Evolutionary conservation across 2,888 invertebrate genomes (phyloP).

Genomic region (Agrypnus murinus): DNA sequence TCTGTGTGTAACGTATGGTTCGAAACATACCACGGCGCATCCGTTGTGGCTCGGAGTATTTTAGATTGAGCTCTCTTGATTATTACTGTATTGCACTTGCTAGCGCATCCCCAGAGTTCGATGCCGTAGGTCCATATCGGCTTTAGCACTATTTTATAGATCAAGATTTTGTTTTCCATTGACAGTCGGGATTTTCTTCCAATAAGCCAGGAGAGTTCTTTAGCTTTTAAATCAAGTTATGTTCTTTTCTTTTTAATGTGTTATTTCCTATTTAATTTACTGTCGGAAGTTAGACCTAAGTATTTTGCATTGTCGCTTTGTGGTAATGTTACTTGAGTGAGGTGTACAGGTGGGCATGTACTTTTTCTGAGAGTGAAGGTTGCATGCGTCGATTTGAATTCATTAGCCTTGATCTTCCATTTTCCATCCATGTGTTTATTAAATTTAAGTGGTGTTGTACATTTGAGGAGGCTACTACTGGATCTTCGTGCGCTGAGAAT

Average conservation of each 20-base stretch:
- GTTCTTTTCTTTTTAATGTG: background rate
- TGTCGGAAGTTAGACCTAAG: background rate
- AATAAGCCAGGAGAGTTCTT: too few species aligned
- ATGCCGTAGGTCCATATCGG: too few species aligned
- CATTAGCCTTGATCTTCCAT: too few species aligned
- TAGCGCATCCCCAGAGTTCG: too few species aligned
- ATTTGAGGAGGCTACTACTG: background rate
- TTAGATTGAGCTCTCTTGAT: too few species aligned
- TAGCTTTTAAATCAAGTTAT: too few species aligned
- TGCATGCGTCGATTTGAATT: background rate
- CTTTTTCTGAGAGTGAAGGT: background rate
- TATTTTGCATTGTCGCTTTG: background rate
- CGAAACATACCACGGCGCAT: background rate
- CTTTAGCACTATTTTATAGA: too few species aligned
- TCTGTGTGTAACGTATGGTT: too few species aligned
- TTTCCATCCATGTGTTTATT: background rate
- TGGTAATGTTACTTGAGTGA: background rate
- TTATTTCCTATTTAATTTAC: background rate
- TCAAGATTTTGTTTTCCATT: too few species aligned
- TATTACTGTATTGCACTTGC: too few species aligned
- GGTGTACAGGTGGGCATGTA: background rate
- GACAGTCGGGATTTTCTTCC: too few species aligned
- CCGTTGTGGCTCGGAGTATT: too few species aligned
- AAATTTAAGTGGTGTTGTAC: background rate
- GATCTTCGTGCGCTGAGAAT: background rate